These are phyloP conservation scores for Eudemis profundana DNA, from an alignment of 2,888 invertebrate genomes.

Conservation along the genomic window DNA sequence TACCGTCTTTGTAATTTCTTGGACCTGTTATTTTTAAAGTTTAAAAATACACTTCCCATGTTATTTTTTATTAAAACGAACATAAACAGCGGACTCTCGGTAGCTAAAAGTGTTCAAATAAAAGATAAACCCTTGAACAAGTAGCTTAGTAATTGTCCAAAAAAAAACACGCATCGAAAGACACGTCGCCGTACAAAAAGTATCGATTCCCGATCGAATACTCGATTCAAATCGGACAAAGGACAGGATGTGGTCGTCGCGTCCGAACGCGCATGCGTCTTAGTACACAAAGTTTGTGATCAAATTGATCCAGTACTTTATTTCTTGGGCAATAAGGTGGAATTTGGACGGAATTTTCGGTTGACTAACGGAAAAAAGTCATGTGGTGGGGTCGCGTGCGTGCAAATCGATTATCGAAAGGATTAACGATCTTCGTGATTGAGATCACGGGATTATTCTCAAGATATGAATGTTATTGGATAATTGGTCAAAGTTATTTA, in stretches of 20 bases:
- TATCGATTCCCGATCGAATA: constrained; percentile 56
- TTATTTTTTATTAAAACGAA: neutral
- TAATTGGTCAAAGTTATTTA: neutral
- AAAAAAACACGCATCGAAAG: constrained; percentile 51
- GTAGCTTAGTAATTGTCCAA: constrained; percentile 25
- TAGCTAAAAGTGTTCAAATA: neutral
- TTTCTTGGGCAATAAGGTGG: constrained; percentile 27
- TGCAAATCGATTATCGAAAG: constrained; percentile 71
- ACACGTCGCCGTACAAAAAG: constrained; percentile 56
- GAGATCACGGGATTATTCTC: constrained; percentile 59
- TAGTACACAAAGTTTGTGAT: constrained; percentile 39
- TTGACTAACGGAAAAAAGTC: constrained; percentile 41
- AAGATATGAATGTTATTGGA: constrained; percentile 52
- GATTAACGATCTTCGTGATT: constrained; percentile 60
- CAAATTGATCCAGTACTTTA: constrained; percentile 16
- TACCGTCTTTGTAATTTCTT: too few species aligned
- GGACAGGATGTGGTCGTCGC: constrained; percentile 71
- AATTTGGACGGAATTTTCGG: constrained; percentile 35
- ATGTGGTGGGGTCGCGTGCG: constrained; percentile 66
- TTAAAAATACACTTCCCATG: too few species aligned
- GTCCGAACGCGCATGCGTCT: constrained; percentile 63
- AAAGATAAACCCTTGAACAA: constrained; percentile 5
- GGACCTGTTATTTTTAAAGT: too few species aligned
- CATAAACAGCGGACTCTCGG: neutral
- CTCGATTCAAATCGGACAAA: constrained; percentile 67